Conservation (phyloP, 1,140 invertebrate genomes). For the Oryzaephilus surinamensis region DNA sequence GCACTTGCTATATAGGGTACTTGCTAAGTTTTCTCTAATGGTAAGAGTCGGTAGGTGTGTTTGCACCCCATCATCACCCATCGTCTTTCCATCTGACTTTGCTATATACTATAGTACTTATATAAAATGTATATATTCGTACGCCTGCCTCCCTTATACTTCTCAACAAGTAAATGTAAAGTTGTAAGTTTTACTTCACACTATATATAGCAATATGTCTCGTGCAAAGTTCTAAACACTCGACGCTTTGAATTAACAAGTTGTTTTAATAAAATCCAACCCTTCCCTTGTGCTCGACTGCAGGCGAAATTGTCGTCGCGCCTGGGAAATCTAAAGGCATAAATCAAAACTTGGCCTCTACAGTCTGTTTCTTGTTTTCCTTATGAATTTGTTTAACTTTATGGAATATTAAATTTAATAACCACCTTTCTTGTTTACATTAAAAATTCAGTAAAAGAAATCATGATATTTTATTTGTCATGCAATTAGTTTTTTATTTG, state of each 20-base stretch:
- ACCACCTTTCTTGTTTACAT: too few species aligned
- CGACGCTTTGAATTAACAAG: conserved; percentile 36
- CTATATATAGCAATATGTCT: conserved; percentile 19
- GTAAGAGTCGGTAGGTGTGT: too few species aligned
- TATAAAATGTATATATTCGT: background rate
- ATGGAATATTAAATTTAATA: conserved; percentile 31
- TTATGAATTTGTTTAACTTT: conserved; percentile 33
- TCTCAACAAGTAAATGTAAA: conserved; percentile 17
- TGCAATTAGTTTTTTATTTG: too few species aligned
- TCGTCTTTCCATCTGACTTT: too few species aligned
- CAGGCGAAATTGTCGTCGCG: conserved; percentile 25
- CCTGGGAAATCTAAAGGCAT: conserved; percentile 23
- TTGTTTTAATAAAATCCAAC: conserved; percentile 36
- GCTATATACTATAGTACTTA: too few species aligned
- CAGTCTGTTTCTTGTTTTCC: conserved; percentile 18
- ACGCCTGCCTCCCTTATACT: background rate
- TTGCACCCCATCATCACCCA: background rate
- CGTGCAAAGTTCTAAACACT: conserved; percentile 27
- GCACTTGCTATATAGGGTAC: too few species aligned
- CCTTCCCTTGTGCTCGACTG: conserved; percentile 20
- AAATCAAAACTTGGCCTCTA: conserved; percentile 32
- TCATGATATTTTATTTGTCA: too few species aligned
- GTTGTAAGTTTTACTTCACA: conserved; percentile 16
- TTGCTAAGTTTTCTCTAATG: too few species aligned
- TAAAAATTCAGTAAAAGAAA: too few species aligned